These are phyloP conservation scores for Protomyctophum bolini DNA, from an alignment of 2,113 vertebrate species.

Conservation along the genomic window DNA sequence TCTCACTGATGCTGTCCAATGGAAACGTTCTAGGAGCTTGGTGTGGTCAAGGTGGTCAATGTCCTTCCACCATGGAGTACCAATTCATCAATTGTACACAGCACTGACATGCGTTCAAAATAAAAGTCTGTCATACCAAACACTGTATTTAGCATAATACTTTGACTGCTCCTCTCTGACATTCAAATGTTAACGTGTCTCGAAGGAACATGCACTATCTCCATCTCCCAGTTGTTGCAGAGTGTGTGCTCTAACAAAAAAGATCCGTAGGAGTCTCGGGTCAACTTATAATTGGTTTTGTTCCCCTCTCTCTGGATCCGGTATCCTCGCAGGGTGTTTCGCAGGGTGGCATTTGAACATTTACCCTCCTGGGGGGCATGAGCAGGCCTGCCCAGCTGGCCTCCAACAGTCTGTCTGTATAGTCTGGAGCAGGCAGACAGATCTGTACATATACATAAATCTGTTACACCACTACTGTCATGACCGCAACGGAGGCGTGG, in stretches of 20 bases:
- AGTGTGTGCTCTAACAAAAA: conserved; percentile 22
- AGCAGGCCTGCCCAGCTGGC: conserved; percentile 1
- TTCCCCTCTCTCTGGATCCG: conserved; percentile 10
- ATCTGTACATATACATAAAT: no score
- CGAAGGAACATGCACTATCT: conserved; percentile 31
- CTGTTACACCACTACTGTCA: no score
- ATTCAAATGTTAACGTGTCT: conserved; percentile 13
- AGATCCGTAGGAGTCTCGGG: conserved; percentile 12
- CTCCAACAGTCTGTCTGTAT: not conserved
- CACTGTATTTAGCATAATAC: not conserved
- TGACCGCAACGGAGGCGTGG: no score
- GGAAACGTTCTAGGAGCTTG: not conserved
- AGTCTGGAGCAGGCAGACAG: no score
- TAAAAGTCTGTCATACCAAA: not conserved
- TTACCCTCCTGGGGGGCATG: not conserved
- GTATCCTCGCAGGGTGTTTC: conserved; percentile 7
- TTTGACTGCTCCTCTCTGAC: not conserved
- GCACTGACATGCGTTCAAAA: not conserved
- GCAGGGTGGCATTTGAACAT: conserved; percentile 8
- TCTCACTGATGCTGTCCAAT: not conserved
- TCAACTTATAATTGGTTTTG: conserved; percentile 44
- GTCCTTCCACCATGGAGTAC: not conserved
- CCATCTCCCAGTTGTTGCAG: conserved; percentile 2
- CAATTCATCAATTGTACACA: not conserved
- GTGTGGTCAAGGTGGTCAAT: not conserved